A percentile compares a stretch with the other conserved stretches of the same genome.
These are phyloP conservation scores for Naja naja DNA, from an alignment of 2,113 vertebrate genomes.

Conservation along the genomic window DNA sequence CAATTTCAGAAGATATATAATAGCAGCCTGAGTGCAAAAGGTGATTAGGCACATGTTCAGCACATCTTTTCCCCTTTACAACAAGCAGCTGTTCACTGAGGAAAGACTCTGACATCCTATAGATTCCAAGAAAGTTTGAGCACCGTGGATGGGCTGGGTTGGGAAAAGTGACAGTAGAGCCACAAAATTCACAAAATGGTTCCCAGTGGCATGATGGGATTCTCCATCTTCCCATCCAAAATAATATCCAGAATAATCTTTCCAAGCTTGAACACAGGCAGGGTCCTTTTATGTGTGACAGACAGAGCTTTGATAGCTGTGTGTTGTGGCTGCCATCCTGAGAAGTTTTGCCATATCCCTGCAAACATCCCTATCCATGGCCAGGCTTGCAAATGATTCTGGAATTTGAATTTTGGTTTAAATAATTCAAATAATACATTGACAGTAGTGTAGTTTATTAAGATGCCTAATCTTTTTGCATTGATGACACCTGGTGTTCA, in stretches of 20 bases:
- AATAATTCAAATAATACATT: neutral
- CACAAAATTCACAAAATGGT: neutral
- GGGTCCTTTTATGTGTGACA: neutral
- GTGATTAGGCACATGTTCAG: too few relatives aligned
- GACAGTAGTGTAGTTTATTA: neutral
- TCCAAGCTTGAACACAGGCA: neutral
- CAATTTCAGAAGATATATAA: neutral
- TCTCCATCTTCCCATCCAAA: neutral
- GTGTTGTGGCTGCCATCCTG: neutral
- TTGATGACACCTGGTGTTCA: conserved; percentile 54
- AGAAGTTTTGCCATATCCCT: neutral
- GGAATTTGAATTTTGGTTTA: neutral
- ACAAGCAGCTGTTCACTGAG: neutral
- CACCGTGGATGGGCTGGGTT: neutral
- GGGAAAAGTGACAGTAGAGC: neutral
- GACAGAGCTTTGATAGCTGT: neutral
- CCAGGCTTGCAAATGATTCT: neutral
- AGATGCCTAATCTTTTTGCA: neutral
- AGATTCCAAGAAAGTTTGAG: neutral
- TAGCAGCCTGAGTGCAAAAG: neutral
- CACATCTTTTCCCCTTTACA: neutral
- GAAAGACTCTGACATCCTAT: neutral
- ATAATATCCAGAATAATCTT: neutral
- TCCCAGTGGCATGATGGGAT: neutral
- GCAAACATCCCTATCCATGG: neutral